phyloP scores from a whole-genome alignment of 1,140 invertebrate species.

The Acromyrmex heyeri region DNA sequence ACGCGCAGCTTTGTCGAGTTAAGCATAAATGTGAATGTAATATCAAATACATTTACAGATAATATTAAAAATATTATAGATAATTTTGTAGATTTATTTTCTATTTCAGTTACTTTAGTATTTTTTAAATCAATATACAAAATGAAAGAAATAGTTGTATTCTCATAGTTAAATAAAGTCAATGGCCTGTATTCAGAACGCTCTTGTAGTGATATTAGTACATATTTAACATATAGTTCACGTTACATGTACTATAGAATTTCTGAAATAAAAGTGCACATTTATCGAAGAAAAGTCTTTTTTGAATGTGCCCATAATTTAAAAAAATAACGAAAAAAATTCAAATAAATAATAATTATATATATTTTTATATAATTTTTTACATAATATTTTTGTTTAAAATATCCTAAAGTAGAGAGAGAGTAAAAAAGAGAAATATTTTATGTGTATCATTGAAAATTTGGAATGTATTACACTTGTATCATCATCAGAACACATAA shows the following conservation, averaged over 20 bases:
- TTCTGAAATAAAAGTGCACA: too few relatives aligned
- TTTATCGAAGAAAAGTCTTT: too few relatives aligned
- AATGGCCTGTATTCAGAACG: background rate
- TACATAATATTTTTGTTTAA: background rate
- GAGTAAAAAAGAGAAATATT: background rate
- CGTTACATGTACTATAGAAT: too few relatives aligned
- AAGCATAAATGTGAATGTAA: constrained; percentile 78
- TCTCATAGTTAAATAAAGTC: background rate
- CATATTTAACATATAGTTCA: too few relatives aligned
- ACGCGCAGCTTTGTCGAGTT: constrained; percentile 73
- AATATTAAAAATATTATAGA: constrained; percentile 45
- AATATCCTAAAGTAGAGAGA: background rate
- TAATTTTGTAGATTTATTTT: background rate
- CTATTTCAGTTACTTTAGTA: background rate
- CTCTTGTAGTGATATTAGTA: too few relatives aligned
- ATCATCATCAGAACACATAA: constrained; percentile 5
- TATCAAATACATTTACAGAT: constrained; percentile 81
- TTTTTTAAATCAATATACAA: background rate
- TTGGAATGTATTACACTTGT: background rate
- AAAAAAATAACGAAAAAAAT: background rate
- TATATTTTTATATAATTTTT: background rate
- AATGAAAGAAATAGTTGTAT: background rate
- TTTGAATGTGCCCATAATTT: background rate
- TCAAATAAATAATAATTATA: background rate
- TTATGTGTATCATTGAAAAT: background rate